Percentiles rank a stretch among this genome's conserved stretches.
phyloP scores from a whole-genome alignment of 2,797 vertebrate genomes.

The Momotus momota region DNA sequence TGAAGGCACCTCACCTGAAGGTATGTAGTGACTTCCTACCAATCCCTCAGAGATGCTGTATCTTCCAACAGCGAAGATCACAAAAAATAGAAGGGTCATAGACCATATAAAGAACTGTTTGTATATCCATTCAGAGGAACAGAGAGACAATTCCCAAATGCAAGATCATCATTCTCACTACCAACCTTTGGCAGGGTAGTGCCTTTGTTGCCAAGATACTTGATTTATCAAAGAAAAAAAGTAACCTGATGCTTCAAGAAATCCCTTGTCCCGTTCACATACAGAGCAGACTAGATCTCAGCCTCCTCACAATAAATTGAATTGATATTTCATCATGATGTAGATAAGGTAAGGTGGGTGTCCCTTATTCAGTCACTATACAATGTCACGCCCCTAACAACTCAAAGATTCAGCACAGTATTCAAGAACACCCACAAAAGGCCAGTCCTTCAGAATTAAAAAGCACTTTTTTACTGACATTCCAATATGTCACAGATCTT shows the following conservation, averaged over 20 bases:
- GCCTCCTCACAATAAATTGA: background rate
- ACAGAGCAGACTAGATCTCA: background rate
- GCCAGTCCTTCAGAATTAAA: background rate
- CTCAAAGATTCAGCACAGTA: background rate
- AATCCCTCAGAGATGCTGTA: background rate
- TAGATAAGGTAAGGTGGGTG: background rate
- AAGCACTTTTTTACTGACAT: background rate
- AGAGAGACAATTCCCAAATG: background rate
- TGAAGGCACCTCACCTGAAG: conserved; percentile 6
- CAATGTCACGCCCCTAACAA: background rate
- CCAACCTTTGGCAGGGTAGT: background rate
- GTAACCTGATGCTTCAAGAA: background rate
- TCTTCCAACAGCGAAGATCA: background rate
- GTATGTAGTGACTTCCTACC: background rate
- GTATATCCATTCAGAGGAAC: background rate
- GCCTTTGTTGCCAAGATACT: background rate
- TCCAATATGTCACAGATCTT: background rate
- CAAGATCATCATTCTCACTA: background rate
- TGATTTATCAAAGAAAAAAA: background rate
- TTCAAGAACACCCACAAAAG: background rate
- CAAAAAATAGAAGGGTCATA: background rate
- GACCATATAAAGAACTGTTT: background rate
- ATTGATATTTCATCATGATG: background rate
- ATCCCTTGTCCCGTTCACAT: background rate
- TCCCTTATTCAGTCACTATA: background rate